Evolutionary conservation across 2,797 vertebrate genomes (phyloP), one percentile per base, ranked within the genome.

Genomic region (Serranus cabrilla): DNA sequence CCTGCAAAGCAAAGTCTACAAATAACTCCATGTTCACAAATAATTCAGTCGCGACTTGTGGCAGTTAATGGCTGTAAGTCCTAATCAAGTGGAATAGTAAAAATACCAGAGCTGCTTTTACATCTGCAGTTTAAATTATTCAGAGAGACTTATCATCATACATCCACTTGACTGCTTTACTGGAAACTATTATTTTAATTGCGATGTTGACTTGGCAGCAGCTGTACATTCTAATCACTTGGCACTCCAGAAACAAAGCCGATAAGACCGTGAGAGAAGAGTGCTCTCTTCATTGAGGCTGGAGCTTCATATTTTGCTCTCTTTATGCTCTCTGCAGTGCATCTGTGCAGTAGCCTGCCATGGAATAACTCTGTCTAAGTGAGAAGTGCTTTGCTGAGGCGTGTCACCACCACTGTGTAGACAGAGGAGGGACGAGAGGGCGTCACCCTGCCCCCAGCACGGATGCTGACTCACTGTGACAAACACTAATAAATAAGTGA

Each of bases 381-480:
- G n/a, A 50, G 54, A 73, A 49, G 46, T n/a, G 66, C 55, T 70
- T 37, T 65, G 55, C 40, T 45, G 73, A 50, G 64, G 23, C n/a
- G 13, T 76, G 78, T 45, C 49, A 27, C 39, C n/a, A 11, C 21
- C n/a, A 0, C 18, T 6, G 11, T 14, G 46, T 47, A 18, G 42
- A 67, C 23, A 57, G 62, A 31, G 40, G 58, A 60, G 51, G 56
- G 54, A 65, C 12, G 11, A 55, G 46, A 43, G 18, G 70, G 49
- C 27, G n/a, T 45, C 54, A 34, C 45, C 68, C 51, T 34, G 45
- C 56, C 75, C 49, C 27, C 14, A 14, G 31, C 50, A 1, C 8
- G 6, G 11, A n/a, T 71, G 88, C 84, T 90, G 90, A 90, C 76
- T 90, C 89, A 90, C 77, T 52, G 72, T 87, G 85, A 80, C 88